Percentiles rank a stretch among this genome's conserved stretches.
Evolutionary conservation across 2,888 invertebrate genomes (phyloP).

Genomic region (Leucophenga maculata): DNA sequence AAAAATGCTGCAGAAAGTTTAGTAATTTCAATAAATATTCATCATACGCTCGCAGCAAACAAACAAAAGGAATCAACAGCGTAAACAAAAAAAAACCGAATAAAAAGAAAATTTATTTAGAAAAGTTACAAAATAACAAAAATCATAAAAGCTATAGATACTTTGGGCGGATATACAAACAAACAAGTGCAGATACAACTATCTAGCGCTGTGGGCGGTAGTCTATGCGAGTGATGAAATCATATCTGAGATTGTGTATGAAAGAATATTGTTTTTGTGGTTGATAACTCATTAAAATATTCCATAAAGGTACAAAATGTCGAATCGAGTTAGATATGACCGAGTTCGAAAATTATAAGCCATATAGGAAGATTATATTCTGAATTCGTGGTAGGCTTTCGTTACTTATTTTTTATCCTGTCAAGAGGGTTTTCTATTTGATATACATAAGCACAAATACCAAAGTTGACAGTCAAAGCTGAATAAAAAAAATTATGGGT

Average conservation of each 20-base stretch:
- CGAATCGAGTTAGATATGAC: too few relatives aligned
- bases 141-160: constrained; percentile 33
- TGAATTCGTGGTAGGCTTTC: too few relatives aligned
- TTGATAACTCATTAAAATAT: too few relatives aligned
- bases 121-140: constrained; percentile 46
- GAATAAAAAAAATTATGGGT: constrained; percentile 19
- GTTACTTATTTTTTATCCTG: too few relatives aligned
- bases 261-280: too few relatives aligned
- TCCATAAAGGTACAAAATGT: too few relatives aligned
- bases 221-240: too few relatives aligned
- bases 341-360: too few relatives aligned
- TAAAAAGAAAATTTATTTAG: constrained; percentile 48
- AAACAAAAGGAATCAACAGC: constrained; percentile 27
- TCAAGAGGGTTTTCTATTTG: too few relatives aligned
- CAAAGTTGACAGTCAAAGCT: constrained; percentile 53
- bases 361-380: too few relatives aligned
- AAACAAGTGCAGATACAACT: constrained; percentile 23
- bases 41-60: constrained; percentile 57
- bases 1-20: constrained; percentile 49
- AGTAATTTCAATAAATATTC: constrained; percentile 70
- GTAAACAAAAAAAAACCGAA: constrained; percentile 34
- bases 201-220: too few relatives aligned
- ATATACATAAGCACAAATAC: constrained; percentile 64
- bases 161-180: constrained; percentile 22
- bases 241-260: too few relatives aligned